Evolutionary conservation across 2,888 invertebrate species (phyloP), one percentile per base, ranked within the genome.

Genomic region (Nemotelus pantherinus): DNA sequence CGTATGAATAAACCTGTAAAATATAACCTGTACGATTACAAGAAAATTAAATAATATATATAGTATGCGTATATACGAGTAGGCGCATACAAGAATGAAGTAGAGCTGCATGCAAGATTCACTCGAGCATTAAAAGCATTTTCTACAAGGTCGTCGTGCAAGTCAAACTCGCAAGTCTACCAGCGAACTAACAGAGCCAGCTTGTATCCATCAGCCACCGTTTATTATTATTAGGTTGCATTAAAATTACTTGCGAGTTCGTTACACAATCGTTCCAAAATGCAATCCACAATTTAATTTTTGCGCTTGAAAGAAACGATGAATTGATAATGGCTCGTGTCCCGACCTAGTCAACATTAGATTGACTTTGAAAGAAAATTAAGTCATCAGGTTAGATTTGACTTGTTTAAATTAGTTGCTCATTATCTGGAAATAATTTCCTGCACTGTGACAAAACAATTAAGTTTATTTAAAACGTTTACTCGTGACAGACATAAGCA

Each of bases 71-170:
- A 25, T 25, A 25, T 25, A 25, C 25, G 25, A 25, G 25, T 25
- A 25, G 25, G 25, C 25, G 25, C 43, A 63, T 63, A 4, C 43
- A 41, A 63, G 43, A 63, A 43, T 39, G 41, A 65, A 45, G 10
- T 58, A 7, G 5, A 43, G 6, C 63, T 47, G 53, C 58, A 72
- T 45, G 57, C 58, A 39, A 72, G 57, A 72, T 57, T 72, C 72
- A 58, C 58, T 57, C 72, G 45, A 72, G 72, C 72, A 72, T 72
- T 53, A 55, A 45, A 53, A 70, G 68, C 63, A 53, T 53, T 70
- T 72, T 72, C 72, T 58, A 58, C 72, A 72, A 72, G 72, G 72
- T 72, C 72, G 72, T 10, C 41, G 25, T 44, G 57, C 50, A 71
- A 53, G 47, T 47, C 45, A 65, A 39, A 9, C 41, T 43, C 25